phyloP scores from a whole-genome alignment of 1,140 invertebrate genomes.

The Calycopis cecrops region DNA sequence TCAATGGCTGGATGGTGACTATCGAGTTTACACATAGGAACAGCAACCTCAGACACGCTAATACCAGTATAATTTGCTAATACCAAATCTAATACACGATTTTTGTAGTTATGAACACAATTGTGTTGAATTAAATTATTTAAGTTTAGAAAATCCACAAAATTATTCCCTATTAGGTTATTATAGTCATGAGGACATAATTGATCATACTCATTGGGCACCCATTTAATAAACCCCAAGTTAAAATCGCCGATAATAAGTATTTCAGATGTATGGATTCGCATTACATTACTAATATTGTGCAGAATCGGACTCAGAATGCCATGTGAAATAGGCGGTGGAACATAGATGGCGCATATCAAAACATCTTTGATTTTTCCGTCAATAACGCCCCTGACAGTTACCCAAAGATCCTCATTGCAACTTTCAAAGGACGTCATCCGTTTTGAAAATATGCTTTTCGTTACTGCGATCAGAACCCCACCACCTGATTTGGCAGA shows the following conservation, averaged over 20 bases:
- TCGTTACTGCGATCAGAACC: conserved; percentile 24
- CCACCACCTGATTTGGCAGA: conserved; percentile 23
- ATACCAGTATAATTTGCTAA: not conserved
- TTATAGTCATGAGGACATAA: not conserved
- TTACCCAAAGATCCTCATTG: conserved; percentile 27
- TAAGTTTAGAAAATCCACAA: not conserved
- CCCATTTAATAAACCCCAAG: not conserved
- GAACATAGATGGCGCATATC: conserved; percentile 17
- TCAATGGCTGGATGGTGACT: not conserved
- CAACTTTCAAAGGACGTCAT: conserved; percentile 18
- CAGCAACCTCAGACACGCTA: not conserved
- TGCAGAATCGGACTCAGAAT: not conserved
- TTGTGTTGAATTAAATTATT: not conserved
- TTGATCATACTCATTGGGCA: not conserved
- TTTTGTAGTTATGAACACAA: not conserved
- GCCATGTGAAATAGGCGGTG: conserved; percentile 11
- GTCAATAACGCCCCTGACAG: not conserved
- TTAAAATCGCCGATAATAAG: not conserved
- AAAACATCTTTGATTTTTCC: conserved; percentile 3
- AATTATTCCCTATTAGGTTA: not conserved
- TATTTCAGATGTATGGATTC: not conserved
- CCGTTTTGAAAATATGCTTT: conserved; percentile 16
- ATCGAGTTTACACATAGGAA: not conserved
- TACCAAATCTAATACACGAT: not conserved
- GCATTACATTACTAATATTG: too few species aligned